These are phyloP conservation scores for Noctua fimbriata DNA, from an alignment of 2,888 invertebrate species.

Conservation along the genomic window DNA sequence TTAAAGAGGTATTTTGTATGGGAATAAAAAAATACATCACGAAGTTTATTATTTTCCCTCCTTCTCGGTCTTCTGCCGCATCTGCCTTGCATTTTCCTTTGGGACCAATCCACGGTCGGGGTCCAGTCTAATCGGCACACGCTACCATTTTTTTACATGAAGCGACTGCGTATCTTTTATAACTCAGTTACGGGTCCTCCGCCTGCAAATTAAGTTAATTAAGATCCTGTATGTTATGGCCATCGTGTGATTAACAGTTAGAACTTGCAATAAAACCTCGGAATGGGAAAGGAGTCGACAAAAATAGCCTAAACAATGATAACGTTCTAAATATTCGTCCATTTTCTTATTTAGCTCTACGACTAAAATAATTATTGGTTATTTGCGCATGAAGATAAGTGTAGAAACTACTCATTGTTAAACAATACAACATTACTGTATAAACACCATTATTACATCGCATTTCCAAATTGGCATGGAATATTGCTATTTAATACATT, in stretches of 20 bases:
- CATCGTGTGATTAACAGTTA: not conserved
- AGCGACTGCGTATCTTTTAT: not conserved
- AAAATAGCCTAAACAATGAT: not conserved
- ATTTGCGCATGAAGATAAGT: slow-evolving; percentile 55
- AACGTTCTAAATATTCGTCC: slow-evolving; percentile 5
- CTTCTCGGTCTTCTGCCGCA: not conserved
- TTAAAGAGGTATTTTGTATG: not conserved
- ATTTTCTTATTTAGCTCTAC: slow-evolving; percentile 9
- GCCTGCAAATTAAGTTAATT: not conserved
- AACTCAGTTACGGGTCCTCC: not conserved
- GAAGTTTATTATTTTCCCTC: not conserved
- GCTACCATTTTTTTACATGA: not conserved
- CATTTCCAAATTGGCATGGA: slow-evolving; percentile 51
- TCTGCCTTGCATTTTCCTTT: not conserved
- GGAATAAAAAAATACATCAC: not conserved
- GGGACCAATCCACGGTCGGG: not conserved
- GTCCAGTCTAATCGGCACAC: not conserved
- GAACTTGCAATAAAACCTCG: not conserved
- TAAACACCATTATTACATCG: slow-evolving; percentile 41
- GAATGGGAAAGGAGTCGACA: not conserved
- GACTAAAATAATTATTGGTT: slow-evolving; percentile 44
- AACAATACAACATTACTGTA: slow-evolving; percentile 23
- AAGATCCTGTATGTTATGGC: not conserved
- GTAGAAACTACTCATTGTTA: slow-evolving; percentile 26
- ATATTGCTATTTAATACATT: slow-evolving; percentile 52